Conservation (phyloP, 2,113 vertebrate genomes). For the Hydropotes inermis region DNA sequence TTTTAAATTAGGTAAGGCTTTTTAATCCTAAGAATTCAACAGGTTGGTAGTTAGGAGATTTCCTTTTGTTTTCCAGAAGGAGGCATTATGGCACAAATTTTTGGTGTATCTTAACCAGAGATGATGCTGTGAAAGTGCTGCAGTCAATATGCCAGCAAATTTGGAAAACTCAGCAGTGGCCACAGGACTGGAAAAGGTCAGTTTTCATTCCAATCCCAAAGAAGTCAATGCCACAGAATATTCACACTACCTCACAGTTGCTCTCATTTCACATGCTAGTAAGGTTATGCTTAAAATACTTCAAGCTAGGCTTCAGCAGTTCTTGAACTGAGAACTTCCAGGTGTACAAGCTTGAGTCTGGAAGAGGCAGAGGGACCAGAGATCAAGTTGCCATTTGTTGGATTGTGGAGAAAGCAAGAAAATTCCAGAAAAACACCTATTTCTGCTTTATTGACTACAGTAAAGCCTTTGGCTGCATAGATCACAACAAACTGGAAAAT, state of each 20-base stretch:
- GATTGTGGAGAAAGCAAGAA: not conserved
- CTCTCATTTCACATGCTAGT: not conserved
- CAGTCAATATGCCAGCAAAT: not conserved
- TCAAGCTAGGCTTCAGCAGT: not conserved
- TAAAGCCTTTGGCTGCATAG: not conserved
- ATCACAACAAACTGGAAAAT: not conserved
- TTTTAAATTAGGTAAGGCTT: not conserved
- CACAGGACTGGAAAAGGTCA: not conserved
- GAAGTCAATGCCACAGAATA: not conserved
- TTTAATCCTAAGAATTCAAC: not conserved
- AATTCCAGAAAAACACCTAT: not conserved
- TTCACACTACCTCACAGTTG: not conserved
- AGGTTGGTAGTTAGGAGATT: not conserved
- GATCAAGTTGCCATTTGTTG: not conserved
- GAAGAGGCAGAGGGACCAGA: not conserved
- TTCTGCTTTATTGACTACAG: not conserved
- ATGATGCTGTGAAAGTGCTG: not conserved
- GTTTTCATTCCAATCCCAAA: not conserved
- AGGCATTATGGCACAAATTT: not conserved
- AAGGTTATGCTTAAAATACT: not conserved
- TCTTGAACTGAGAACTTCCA: not conserved
- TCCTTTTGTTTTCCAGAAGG: not conserved
- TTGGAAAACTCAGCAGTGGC: not conserved
- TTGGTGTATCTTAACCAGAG: not conserved
- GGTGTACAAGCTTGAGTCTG: not conserved